A percentile compares a stretch with the other conserved stretches of the same genome.
These are phyloP conservation scores for Poecile atricapillus DNA, from an alignment of 2,113 vertebrate genomes.

Conservation along the genomic window DNA sequence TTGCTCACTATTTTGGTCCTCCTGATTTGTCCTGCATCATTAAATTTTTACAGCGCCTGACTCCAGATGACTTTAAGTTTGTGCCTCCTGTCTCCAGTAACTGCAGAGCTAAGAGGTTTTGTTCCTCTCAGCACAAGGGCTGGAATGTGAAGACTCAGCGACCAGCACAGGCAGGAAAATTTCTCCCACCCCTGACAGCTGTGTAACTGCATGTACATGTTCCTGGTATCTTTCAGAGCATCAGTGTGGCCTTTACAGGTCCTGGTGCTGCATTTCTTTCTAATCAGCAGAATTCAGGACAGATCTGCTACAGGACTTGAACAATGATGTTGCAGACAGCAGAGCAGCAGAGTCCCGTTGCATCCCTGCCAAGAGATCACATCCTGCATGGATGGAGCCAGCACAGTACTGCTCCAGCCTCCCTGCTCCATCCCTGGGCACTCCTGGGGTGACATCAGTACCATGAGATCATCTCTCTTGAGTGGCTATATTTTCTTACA, in stretches of 20 bases:
- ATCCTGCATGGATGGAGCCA: background rate
- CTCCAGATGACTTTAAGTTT: slow-evolving; percentile 42
- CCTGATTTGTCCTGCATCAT: slow-evolving; percentile 45
- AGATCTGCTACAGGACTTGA: background rate
- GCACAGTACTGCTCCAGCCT: background rate
- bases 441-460: background rate
- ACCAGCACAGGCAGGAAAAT: background rate
- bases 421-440: background rate
- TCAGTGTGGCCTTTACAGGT: background rate
- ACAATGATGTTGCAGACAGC: background rate
- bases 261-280: background rate
- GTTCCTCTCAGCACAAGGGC: background rate
- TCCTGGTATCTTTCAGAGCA: background rate
- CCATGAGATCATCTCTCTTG: background rate
- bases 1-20: background rate
- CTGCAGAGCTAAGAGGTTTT: slow-evolving; percentile 52
- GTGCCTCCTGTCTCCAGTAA: slow-evolving; percentile 38
- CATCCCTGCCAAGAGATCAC: background rate
- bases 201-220: background rate
- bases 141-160: slow-evolving; percentile 58
- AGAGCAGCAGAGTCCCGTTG: background rate
- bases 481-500: background rate
- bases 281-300: background rate
- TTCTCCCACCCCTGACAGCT: background rate
- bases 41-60: slow-evolving; percentile 41